Percentiles rank a stretch among this genome's conserved stretches.
Evolutionary conservation across 1,140 invertebrate species (phyloP).

Genomic region (Anastrepha ludens): DNA sequence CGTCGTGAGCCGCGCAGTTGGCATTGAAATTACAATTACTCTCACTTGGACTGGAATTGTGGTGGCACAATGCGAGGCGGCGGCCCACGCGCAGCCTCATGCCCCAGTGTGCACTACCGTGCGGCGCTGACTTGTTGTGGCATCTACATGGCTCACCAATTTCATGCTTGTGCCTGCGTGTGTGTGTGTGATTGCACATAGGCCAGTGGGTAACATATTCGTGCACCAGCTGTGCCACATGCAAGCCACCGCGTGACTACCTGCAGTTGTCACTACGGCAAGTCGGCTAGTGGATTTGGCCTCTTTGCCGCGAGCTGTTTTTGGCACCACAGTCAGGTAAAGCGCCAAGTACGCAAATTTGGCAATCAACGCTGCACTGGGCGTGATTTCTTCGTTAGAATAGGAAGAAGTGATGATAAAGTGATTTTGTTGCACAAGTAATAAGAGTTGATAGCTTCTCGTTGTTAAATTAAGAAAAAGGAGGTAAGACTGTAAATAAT

Average conservation of each 20-base stretch:
- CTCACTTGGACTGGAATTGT: conserved; percentile 47
- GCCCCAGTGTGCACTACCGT: conserved; percentile 47
- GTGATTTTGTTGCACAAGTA: no score
- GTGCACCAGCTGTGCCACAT: conserved; percentile 50
- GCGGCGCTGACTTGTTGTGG: not conserved
- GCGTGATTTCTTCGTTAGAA: not conserved
- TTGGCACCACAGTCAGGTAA: not conserved
- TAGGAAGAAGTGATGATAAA: not conserved
- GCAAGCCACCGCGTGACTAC: conserved; percentile 20
- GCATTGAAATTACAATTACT: conserved; percentile 52
- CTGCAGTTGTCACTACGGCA: conserved; percentile 11
- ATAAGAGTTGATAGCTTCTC: no score
- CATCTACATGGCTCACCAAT: not conserved
- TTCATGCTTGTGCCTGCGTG: no score
- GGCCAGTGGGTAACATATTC: conserved; percentile 43
- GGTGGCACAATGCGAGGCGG: not conserved
- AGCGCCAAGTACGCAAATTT: not conserved
- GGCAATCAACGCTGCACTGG: not conserved
- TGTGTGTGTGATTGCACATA: not conserved
- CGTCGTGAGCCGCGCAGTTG: conserved; percentile 35
- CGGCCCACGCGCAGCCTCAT: conserved; percentile 49
- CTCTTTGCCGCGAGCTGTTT: not conserved
- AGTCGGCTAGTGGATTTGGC: not conserved
- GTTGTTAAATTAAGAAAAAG: no score
- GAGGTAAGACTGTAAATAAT: no score